A percentile compares a stretch with the other conserved stretches of the same genome.
These are phyloP conservation scores for Tokudaia tokunoshimensis DNA, from an alignment of 2,797 vertebrate genomes.

Conservation along the genomic window DNA sequence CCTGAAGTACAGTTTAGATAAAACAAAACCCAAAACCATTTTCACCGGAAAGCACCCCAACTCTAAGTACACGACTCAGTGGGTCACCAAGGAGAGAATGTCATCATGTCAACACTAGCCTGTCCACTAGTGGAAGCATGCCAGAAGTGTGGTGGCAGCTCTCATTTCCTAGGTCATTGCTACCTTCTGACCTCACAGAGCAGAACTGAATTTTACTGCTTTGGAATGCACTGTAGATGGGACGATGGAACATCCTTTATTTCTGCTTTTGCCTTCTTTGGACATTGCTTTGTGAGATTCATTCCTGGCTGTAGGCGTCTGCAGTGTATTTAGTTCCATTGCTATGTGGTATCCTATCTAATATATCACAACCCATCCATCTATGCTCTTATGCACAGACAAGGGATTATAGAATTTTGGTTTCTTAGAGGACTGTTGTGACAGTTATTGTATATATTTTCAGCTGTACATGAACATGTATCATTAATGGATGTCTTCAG, in stretches of 20 bases:
- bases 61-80: background rate
- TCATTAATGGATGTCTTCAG: background rate
- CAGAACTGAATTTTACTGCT: background rate
- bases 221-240: background rate
- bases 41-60: background rate
- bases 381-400: background rate
- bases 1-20: background rate
- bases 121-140: background rate
- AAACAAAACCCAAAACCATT: background rate
- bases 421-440: background rate
- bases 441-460: background rate
- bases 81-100: background rate
- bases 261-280: conserved; percentile 25
- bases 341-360: background rate
- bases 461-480: background rate
- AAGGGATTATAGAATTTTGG: background rate
- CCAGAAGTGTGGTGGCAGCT: no score
- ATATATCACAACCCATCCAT: background rate
- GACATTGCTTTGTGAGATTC: background rate
- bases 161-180: background rate
- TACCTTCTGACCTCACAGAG: background rate
- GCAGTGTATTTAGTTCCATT: conserved; percentile 30
- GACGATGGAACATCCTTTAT: background rate
- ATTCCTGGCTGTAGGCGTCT: conserved; percentile 1
- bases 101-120: rapidly evolving